A percentile compares a stretch with the other conserved stretches of the same genome.
These are phyloP conservation scores for Priocnemis perturbator DNA, from an alignment of 2,888 invertebrate species.

Conservation along the genomic window DNA sequence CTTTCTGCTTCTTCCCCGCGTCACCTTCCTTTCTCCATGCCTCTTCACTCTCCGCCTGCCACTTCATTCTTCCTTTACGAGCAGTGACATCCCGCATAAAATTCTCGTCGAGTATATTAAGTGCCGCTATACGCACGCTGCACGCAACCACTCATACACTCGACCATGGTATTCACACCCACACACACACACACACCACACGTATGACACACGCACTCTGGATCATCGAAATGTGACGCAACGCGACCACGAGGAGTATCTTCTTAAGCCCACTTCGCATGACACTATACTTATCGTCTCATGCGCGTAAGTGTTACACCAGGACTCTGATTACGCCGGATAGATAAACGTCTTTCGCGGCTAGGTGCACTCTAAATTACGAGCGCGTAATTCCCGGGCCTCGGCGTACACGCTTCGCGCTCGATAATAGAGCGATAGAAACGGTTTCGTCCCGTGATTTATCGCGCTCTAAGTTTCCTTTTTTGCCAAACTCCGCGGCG, in stretches of 20 bases:
- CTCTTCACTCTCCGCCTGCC: constrained; percentile 32
- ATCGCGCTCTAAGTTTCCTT: too few relatives aligned
- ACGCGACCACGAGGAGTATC: constrained; percentile 28
- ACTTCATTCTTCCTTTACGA: constrained; percentile 20
- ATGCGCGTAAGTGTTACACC: too few relatives aligned
- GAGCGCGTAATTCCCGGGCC: too few relatives aligned
- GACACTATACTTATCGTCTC: constrained; percentile 1
- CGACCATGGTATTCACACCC: too few relatives aligned
- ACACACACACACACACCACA: constrained; percentile 17
- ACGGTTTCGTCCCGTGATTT: too few relatives aligned
- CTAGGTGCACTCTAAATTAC: too few relatives aligned
- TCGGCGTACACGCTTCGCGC: too few relatives aligned
- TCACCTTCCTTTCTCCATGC: constrained; percentile 14
- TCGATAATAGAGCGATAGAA: too few relatives aligned
- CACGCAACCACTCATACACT: too few relatives aligned
- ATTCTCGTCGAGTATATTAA: constrained; percentile 24
- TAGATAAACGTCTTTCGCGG: too few relatives aligned
- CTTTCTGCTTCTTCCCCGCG: constrained; percentile 23
- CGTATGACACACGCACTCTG: constrained; percentile 7
- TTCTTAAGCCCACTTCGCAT: constrained; percentile 38
- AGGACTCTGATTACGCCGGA: too few relatives aligned
- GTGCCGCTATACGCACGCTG: neutral
- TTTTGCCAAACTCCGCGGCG: too few relatives aligned
- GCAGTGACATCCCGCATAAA: constrained; percentile 37
- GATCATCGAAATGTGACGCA: constrained; percentile 48